Percentiles rank a stretch among this genome's conserved stretches.
Conservation (phyloP, 2,888 invertebrate species). For the Piscicola geometra region DNA sequence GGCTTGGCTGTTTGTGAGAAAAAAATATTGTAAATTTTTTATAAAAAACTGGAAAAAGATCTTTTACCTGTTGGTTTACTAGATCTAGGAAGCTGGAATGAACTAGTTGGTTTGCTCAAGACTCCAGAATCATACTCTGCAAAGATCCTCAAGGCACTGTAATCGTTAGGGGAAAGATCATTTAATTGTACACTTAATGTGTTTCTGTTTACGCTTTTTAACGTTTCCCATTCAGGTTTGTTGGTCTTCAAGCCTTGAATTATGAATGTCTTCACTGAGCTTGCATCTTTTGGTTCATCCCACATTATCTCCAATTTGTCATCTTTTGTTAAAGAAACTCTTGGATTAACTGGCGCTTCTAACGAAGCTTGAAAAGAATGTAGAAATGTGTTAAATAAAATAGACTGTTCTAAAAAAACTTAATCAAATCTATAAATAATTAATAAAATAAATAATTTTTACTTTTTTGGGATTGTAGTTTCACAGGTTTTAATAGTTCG, state of each 20-base stretch:
- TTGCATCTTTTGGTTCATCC: background rate
- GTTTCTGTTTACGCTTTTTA: background rate
- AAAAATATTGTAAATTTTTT: too few species aligned
- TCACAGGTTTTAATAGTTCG: constrained; percentile 68
- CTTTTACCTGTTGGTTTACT: background rate
- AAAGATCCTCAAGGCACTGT: constrained; percentile 2
- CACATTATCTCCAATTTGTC: background rate
- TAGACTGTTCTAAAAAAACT: too few species aligned
- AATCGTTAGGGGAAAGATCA: background rate
- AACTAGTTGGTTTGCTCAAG: background rate
- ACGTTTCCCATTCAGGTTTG: background rate
- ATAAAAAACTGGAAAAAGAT: too few species aligned
- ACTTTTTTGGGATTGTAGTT: too few species aligned
- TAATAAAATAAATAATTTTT: too few species aligned
- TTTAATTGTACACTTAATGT: background rate
- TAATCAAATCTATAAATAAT: too few species aligned
- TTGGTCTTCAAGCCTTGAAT: background rate
- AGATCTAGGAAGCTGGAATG: too few species aligned
- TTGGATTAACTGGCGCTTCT: background rate
- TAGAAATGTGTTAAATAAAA: too few species aligned
- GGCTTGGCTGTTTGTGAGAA: constrained; percentile 12
- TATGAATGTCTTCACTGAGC: background rate
- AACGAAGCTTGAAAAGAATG: background rate
- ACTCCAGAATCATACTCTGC: background rate
- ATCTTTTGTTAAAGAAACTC: background rate